A percentile compares a stretch with the other conserved stretches of the same genome.
Evolutionary conservation across 2,797 vertebrate genomes (phyloP).

Genomic region (Xenops minutus): DNA sequence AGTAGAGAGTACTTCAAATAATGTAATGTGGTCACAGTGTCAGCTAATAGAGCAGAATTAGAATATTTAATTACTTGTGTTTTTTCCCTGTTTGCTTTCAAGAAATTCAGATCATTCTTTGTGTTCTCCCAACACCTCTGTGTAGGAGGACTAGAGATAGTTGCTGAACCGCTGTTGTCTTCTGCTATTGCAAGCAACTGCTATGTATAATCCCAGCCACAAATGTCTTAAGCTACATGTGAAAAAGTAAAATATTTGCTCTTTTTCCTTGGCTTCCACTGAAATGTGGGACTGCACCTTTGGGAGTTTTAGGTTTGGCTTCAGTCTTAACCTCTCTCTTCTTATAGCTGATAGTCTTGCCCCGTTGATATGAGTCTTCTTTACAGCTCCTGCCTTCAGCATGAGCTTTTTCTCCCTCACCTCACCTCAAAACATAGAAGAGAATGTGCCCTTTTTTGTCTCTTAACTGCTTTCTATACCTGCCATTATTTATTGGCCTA

Average conservation of each 20-base stretch:
- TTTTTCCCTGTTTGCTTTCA: not conserved
- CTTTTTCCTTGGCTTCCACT: not conserved
- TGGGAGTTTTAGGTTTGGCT: not conserved
- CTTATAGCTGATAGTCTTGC: not conserved
- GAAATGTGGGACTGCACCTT: not conserved
- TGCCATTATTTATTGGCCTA: not conserved
- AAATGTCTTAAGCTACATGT: not conserved
- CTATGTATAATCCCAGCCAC: not conserved
- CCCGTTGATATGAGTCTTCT: not conserved
- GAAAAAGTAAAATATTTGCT: not conserved
- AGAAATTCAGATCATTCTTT: not conserved
- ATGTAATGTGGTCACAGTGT: not conserved
- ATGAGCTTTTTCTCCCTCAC: not conserved
- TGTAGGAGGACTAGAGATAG: not conserved
- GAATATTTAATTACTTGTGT: not conserved
- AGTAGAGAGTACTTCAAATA: not conserved
- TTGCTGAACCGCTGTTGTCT: not conserved
- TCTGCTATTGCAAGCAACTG: not conserved
- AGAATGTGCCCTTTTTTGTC: not conserved
- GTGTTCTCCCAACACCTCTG: not conserved
- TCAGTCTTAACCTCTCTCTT: not conserved
- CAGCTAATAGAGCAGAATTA: not conserved
- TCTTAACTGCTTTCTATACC: not conserved
- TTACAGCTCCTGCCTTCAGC: not conserved
- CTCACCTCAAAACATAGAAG: not conserved